Evolutionary conservation across 2,888 invertebrate species (phyloP).

Genomic region (Octonoba sinensis): DNA sequence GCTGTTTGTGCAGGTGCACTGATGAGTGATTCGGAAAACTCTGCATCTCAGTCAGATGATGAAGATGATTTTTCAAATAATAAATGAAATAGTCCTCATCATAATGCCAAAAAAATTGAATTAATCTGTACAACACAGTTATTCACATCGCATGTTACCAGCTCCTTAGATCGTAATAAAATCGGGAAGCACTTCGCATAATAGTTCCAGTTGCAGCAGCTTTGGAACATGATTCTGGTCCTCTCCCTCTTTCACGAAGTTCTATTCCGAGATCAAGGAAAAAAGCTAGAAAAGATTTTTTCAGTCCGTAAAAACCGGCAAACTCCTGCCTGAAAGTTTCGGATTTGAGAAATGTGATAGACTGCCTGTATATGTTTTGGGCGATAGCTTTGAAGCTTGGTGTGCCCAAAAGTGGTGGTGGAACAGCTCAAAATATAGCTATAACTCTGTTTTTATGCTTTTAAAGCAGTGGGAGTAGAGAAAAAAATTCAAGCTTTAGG

Average conservation of each 20-base stretch:
- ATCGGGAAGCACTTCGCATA: too few species aligned
- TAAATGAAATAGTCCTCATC: background rate
- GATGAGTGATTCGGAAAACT: too few species aligned
- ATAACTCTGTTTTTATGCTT: background rate
- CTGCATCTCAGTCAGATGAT: too few species aligned
- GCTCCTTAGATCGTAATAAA: too few species aligned
- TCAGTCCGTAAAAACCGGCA: background rate
- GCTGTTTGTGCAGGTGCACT: too few species aligned
- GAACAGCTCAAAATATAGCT: background rate
- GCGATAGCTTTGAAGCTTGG: background rate
- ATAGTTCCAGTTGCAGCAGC: too few species aligned
- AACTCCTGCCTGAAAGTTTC: background rate
- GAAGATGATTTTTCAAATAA: too few species aligned
- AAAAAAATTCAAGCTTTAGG: too few species aligned
- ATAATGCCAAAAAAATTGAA: background rate
- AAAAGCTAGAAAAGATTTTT: conserved; percentile 8
- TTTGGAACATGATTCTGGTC: conserved; percentile 6
- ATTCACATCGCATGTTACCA: too few species aligned
- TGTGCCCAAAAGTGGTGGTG: conserved; percentile 9
- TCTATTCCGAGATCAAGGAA: conserved; percentile 1
- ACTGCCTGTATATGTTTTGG: background rate
- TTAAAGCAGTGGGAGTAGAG: background rate
- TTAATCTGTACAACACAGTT: background rate
- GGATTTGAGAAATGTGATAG: background rate
- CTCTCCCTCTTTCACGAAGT: background rate